Evolutionary conservation across 2,113 vertebrate genomes (phyloP).

Genomic region (Leucosticte australis): DNA sequence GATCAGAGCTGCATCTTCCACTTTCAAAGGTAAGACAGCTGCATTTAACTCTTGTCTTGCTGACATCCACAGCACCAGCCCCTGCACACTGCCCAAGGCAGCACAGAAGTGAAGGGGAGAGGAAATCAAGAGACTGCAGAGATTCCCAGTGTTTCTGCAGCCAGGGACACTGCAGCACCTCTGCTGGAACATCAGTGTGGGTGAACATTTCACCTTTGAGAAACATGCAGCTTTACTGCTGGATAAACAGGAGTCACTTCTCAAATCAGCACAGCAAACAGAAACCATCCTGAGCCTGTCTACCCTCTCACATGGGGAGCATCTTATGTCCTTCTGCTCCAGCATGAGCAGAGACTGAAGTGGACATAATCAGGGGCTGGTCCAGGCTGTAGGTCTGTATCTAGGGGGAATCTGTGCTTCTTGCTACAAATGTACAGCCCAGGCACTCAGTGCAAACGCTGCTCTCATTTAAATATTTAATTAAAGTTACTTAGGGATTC

Average conservation of each 20-base stretch:
- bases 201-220: neutral
- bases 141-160: neutral
- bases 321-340: neutral
- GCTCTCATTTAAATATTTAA: neutral
- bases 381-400: neutral
- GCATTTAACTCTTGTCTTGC: neutral
- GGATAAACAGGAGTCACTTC: neutral
- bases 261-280: neutral
- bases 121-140: neutral
- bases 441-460: fast-evolving
- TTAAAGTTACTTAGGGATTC: neutral
- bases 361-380: neutral
- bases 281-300: neutral
- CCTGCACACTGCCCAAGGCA: neutral
- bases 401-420: neutral
- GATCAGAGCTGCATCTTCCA: neutral
- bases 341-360: neutral
- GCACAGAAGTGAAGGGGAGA: neutral
- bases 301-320: neutral
- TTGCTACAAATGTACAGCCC: neutral
- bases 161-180: neutral
- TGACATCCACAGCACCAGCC: neutral
- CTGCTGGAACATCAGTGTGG: neutral
- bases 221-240: neutral
- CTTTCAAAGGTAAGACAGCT: neutral